phyloP scores from a whole-genome alignment of 64 coral and sea anemone genomes.

The Cladopsammia gracilis region DNA sequence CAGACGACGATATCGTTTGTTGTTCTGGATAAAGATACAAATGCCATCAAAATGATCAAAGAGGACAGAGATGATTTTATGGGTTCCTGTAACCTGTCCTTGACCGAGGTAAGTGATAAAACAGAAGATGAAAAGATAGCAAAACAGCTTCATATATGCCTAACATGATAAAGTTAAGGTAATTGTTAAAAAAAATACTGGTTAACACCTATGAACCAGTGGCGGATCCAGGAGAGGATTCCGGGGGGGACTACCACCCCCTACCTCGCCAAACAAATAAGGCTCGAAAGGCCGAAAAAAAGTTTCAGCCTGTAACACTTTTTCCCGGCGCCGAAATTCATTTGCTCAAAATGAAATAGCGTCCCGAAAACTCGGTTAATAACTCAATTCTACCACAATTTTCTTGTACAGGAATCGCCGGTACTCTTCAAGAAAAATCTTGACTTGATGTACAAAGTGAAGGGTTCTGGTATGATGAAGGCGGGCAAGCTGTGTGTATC shows the following conservation, averaged over 20 bases:
- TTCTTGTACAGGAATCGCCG: constrained; percentile 39
- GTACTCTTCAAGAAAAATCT: constrained; percentile 67
- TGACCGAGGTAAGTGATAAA: constrained; percentile 62
- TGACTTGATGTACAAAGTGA: constrained; percentile 61
- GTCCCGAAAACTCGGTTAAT: too few relatives aligned
- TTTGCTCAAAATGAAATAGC: too few relatives aligned
- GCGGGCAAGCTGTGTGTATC: constrained; percentile 77
- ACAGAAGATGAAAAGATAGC: not conserved
- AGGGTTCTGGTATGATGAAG: constrained; percentile 64
- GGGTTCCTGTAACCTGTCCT: constrained; percentile 74
- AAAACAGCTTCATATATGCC: too few relatives aligned
- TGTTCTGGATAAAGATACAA: constrained; percentile 75
- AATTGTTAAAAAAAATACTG: too few relatives aligned
- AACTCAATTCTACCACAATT: not conserved
- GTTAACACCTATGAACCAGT: too few relatives aligned
- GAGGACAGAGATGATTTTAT: constrained; percentile 74
- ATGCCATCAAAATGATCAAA: constrained; percentile 49
- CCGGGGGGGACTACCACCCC: too few relatives aligned
- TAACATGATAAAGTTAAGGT: too few relatives aligned
- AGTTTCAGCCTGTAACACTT: too few relatives aligned
- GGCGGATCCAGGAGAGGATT: too few relatives aligned
- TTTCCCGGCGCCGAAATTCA: too few relatives aligned
- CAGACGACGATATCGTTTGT: constrained; percentile 72
- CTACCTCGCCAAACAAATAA: too few relatives aligned
- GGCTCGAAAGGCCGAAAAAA: too few relatives aligned